Conservation (phyloP, 2,888 invertebrate species). For the Iphiclides podalirius region DNA sequence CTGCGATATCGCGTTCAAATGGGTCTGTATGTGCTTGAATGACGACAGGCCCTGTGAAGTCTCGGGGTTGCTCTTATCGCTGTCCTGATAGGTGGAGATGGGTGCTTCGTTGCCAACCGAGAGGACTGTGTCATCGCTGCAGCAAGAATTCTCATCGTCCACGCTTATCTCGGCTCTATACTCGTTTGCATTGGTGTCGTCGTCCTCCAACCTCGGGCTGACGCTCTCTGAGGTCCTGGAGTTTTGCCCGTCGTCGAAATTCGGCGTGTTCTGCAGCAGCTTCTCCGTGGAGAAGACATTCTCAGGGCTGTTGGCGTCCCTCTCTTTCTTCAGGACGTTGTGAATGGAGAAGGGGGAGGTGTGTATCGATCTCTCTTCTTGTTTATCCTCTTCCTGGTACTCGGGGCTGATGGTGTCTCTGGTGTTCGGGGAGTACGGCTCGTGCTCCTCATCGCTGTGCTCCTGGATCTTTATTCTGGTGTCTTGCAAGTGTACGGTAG, state of each 20-base stretch:
- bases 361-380: slow-evolving; percentile 53
- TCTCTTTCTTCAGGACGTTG: slow-evolving; percentile 72
- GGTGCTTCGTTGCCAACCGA: slow-evolving; percentile 90
- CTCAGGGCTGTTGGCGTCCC: slow-evolving; percentile 68
- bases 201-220: slow-evolving; percentile 58
- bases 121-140: slow-evolving; percentile 88
- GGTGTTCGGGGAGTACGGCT: slow-evolving; percentile 66
- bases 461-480: slow-evolving; percentile 67
- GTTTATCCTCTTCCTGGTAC: slow-evolving; percentile 63
- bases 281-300: slow-evolving; percentile 76
- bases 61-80: slow-evolving; percentile 46
- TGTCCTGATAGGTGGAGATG: slow-evolving; percentile 53
- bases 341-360: slow-evolving; percentile 73
- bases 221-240: slow-evolving; percentile 56
- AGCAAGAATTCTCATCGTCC: slow-evolving; percentile 81
- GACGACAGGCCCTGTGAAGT: slow-evolving; percentile 69
- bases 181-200: slow-evolving; percentile 46
- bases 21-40: slow-evolving; percentile 84
- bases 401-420: slow-evolving; percentile 66
- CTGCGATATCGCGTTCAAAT: slow-evolving; percentile 84
- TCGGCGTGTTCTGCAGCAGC: slow-evolving; percentile 66
- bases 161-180: slow-evolving; percentile 67
- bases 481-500: slow-evolving; percentile 61
- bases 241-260: slow-evolving; percentile 51
- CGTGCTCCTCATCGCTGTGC: slow-evolving; percentile 64